Conservation (phyloP, 1,140 invertebrate genomes). For the Tetramorium simillimum region DNA sequence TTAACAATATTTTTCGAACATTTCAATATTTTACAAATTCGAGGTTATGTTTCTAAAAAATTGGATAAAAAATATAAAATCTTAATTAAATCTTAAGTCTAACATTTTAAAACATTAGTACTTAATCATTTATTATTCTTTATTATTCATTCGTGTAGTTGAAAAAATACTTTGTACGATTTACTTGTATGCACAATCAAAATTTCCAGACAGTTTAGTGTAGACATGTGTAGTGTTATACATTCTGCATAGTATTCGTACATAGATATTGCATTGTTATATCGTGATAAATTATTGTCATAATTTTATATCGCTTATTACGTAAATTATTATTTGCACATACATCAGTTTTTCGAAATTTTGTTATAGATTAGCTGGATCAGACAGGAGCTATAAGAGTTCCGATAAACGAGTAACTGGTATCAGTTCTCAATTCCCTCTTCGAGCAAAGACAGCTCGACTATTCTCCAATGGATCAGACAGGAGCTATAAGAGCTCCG, state of each 20-base stretch:
- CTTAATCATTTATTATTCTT: too few species aligned
- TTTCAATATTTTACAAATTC: too few species aligned
- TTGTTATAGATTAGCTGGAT: conserved; percentile 65
- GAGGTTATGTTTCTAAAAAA: too few species aligned
- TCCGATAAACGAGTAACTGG: conserved; percentile 71
- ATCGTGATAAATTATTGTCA: too few species aligned
- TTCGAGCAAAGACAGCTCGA: conserved; percentile 73
- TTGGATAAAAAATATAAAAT: too few species aligned
- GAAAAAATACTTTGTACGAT: neutral
- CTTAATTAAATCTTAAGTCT: too few species aligned
- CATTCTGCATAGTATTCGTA: neutral
- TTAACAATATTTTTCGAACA: too few species aligned
- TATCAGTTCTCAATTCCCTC: conserved; percentile 77
- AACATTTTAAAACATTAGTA: too few species aligned
- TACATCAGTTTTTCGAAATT: neutral
- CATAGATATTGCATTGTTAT: neutral
- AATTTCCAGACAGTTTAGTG: neutral
- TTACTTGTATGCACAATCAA: neutral
- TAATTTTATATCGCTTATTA: neutral
- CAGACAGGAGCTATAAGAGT: conserved; percentile 77
- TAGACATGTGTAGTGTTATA: neutral
- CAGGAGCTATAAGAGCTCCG: too few species aligned
- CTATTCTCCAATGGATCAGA: too few species aligned
- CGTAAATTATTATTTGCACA: neutral
- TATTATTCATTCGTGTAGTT: too few species aligned